Percentiles rank a stretch among this genome's conserved stretches.
Evolutionary conservation across 2,113 vertebrate species (phyloP).

Genomic region (Ptyas mucosa): DNA sequence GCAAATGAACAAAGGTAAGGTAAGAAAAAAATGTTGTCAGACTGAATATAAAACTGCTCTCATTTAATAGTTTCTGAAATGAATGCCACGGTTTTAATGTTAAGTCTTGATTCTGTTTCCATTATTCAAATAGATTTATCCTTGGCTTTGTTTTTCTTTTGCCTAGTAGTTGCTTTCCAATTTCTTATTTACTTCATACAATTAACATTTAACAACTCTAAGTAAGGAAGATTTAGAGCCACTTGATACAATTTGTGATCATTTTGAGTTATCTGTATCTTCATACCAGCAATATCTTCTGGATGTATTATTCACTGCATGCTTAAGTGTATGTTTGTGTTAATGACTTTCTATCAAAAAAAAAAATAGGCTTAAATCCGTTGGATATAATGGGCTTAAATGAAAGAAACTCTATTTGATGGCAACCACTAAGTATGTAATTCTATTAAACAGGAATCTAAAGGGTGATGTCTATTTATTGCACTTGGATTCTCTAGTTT

Average conservation of each 20-base stretch:
- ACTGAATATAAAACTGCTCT: not conserved
- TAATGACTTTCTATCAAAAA: not conserved
- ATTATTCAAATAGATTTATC: not conserved
- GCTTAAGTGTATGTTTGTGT: not conserved
- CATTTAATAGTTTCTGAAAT: not conserved
- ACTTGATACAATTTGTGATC: not conserved
- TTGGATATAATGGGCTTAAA: not conserved
- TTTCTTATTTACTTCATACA: not conserved
- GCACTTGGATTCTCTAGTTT: not conserved
- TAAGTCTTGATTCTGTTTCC: not conserved
- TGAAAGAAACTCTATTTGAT: not conserved
- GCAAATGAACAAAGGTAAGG: not conserved
- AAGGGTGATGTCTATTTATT: constrained; percentile 33
- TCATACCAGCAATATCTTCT: constrained; percentile 33
- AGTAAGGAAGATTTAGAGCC: not conserved
- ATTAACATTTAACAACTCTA: not conserved
- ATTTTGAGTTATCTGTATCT: not conserved
- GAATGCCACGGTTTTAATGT: not conserved
- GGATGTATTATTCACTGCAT: constrained; percentile 51
- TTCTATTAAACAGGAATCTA: constrained; percentile 57
- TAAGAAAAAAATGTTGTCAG: not conserved
- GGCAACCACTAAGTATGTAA: not conserved
- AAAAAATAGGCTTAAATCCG: not conserved
- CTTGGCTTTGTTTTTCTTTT: not conserved
- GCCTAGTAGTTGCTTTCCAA: not conserved